Evolutionary conservation across 1,140 invertebrate species (phyloP), one percentile per base, ranked within the genome.

Genomic region (Telenomus remus): DNA sequence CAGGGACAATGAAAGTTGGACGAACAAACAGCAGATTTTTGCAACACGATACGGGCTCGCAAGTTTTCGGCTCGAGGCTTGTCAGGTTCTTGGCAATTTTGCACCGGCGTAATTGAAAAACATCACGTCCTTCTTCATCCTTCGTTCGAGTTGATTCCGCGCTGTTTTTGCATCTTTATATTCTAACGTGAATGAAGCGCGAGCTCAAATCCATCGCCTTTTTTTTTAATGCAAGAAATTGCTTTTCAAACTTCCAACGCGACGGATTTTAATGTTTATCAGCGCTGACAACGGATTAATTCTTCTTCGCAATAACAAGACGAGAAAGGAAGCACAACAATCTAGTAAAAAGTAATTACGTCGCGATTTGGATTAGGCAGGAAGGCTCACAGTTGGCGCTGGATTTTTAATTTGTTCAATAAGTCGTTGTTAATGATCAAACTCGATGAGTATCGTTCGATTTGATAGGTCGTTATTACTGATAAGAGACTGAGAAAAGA

Each of bases 11-110:
- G 65, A 65, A 66, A 70, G 65, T 47, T 56, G 53, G 0, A 27
- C 71, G 72, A 71, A 68, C 68, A 77, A 77, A 77, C 59, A 59
- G n/a, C 33, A 10, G 37, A 77, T 68, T 56, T 57, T 81, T 80
- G 65, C 66, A 73, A 61, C 59, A 59, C 74, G 77, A 83, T 83
- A 80, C 78, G 70, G 64, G 66, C 54, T 74, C 11, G 2, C n/a
- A 46, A 78, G 74, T 59, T 77, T 76, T 60, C 43, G 69, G 50
- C 56, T 61, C 39, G 56, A 64, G 60, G 55, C 39, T 44, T 43
- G 50, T 69, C 57, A 73, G 72, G 71, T 75, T 79, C 72, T 66
- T 35, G 66, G 57, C 56, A 78, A 74, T 78, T 75, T 71, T 56
- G 54, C 68, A 57, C 60, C 55, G 16, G 33, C 15, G 48, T 33